Conservation (phyloP, 2,888 invertebrate genomes). For the Tridacna gigas region DNA sequence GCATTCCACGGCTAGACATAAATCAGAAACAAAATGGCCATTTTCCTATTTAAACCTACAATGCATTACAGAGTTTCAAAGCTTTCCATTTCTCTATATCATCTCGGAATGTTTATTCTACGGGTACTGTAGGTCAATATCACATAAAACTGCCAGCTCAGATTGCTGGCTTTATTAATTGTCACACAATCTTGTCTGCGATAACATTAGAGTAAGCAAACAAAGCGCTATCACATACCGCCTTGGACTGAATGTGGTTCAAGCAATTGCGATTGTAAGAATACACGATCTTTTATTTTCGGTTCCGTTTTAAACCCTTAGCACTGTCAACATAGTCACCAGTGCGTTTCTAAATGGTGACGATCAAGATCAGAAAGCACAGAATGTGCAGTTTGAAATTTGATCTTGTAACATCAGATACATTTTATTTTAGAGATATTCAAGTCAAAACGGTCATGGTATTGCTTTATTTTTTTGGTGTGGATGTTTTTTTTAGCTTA, state of each 20-base stretch:
- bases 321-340: too few species aligned
- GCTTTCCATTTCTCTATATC: constrained; percentile 1
- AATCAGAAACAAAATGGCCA: constrained; percentile 4
- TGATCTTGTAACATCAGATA: too few species aligned
- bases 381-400: too few species aligned
- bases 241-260: neutral
- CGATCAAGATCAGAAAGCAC: too few species aligned
- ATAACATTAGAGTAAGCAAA: constrained; percentile 42
- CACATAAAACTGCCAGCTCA: constrained; percentile 52
- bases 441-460: too few species aligned
- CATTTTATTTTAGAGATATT: too few species aligned
- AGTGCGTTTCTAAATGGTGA: too few species aligned
- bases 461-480: too few species aligned
- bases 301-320: neutral
- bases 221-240: constrained; percentile 30
- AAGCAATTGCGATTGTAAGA: constrained; percentile 14
- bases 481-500: too few species aligned
- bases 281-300: constrained; percentile 4
- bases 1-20: neutral
- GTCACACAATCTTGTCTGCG: constrained; percentile 37
- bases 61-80: constrained; percentile 16
- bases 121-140: constrained; percentile 40
- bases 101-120: constrained; percentile 37
- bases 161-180: constrained; percentile 53
- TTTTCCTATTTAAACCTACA: constrained; percentile 2